Evolutionary conservation across 2,888 invertebrate species (phyloP).

Genomic region (Brachylomia viminalis): DNA sequence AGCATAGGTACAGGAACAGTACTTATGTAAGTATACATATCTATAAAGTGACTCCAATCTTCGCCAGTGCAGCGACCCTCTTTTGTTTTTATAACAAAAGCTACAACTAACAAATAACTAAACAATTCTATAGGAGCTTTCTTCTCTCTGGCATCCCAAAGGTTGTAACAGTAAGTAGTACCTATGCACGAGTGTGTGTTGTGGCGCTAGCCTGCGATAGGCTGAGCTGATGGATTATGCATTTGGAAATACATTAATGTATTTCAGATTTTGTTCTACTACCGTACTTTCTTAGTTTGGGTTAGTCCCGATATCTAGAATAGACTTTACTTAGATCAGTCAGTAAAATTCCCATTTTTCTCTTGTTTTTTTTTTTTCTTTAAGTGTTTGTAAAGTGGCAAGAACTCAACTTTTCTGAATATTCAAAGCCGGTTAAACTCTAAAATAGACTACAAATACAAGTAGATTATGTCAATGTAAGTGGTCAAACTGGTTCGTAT

Average conservation of each 20-base stretch:
- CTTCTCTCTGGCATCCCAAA: slow-evolving; percentile 1
- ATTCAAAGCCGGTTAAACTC: slow-evolving; percentile 11
- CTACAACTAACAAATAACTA: neutral
- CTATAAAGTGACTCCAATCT: neutral
- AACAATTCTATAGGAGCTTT: neutral
- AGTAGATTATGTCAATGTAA: slow-evolving; percentile 47
- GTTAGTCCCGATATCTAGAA: neutral
- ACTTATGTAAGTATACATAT: neutral
- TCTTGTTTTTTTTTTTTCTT: neutral
- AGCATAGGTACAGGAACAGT: too few species aligned
- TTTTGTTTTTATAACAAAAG: slow-evolving; percentile 40
- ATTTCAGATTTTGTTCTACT: neutral
- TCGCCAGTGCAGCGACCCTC: slow-evolving; percentile 6
- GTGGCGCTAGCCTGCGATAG: neutral
- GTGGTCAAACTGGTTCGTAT: slow-evolving; percentile 55
- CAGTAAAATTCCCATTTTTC: neutral
- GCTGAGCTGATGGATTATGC: neutral
- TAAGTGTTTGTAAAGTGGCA: neutral
- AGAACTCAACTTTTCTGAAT: neutral
- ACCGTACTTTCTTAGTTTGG: neutral
- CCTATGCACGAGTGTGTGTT: neutral
- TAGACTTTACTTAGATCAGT: neutral
- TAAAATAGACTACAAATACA: slow-evolving; percentile 2
- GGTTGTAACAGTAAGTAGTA: neutral
- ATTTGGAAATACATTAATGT: neutral